phyloP scores from a whole-genome alignment of 2,888 invertebrate genomes.

The Flabesymbios commensalis region DNA sequence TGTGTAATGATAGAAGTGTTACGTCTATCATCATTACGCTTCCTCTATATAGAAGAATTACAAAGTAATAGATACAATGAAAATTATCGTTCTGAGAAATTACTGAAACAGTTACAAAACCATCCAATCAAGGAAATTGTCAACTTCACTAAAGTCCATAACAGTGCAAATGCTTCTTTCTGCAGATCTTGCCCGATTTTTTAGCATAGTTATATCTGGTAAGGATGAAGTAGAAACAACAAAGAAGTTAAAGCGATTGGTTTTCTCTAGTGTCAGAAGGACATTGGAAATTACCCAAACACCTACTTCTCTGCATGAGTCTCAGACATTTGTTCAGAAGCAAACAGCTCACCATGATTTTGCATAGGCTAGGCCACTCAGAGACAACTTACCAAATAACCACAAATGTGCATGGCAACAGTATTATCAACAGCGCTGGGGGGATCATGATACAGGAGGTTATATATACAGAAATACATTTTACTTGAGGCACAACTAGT shows the following conservation, averaged over 20 bases:
- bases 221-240: neutral
- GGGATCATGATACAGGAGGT: conserved; percentile 20
- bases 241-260: neutral
- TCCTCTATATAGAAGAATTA: neutral
- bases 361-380: conserved; percentile 15
- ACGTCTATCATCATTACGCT: neutral
- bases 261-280: conserved; percentile 3
- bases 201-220: neutral
- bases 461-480: conserved; percentile 18
- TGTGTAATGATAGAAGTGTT: no score
- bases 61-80: neutral
- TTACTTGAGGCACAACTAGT: conserved; percentile 21
- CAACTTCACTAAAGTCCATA: neutral
- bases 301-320: conserved; percentile 10
- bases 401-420: conserved; percentile 17
- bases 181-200: neutral
- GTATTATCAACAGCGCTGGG: conserved; percentile 9
- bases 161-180: neutral
- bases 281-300: conserved; percentile 10
- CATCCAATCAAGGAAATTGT: neutral
- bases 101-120: neutral
- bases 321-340: conserved; percentile 13
- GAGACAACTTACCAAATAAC: conserved; percentile 9
- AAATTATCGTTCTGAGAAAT: conserved; percentile 1
- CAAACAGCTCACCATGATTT: conserved; percentile 13